A percentile compares a stretch with the other conserved stretches of the same genome.
phyloP scores from a whole-genome alignment of 2,888 invertebrate genomes.

The Mongoloraphidia duomilia region DNA sequence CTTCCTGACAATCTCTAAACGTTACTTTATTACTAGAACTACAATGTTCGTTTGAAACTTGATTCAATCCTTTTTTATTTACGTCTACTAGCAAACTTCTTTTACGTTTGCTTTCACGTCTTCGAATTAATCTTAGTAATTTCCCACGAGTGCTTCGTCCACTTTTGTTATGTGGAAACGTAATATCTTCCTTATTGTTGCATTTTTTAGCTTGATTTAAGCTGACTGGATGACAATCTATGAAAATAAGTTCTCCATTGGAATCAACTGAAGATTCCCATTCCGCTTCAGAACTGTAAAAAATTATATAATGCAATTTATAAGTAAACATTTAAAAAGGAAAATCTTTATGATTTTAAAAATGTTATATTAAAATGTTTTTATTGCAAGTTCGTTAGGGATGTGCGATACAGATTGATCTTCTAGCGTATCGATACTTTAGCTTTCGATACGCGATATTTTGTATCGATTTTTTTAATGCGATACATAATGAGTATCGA shows the following conservation, averaged over 20 bases:
- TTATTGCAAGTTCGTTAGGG: background rate
- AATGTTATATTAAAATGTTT: background rate
- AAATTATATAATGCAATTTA: background rate
- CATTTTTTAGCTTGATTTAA: slow-evolving; percentile 22
- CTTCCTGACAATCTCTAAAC: slow-evolving; percentile 33
- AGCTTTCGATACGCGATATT: too few species aligned
- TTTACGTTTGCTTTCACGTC: slow-evolving; percentile 35
- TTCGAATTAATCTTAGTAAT: slow-evolving; percentile 34
- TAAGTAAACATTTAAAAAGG: too few species aligned
- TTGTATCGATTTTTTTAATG: too few species aligned
- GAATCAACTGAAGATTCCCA: slow-evolving; percentile 51
- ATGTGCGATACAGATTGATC: background rate
- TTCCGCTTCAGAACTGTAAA: slow-evolving; percentile 45
- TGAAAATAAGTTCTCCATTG: slow-evolving; percentile 51
- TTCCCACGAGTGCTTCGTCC: slow-evolving; percentile 32
- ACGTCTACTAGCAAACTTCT: slow-evolving; percentile 16
- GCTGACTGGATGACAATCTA: slow-evolving; percentile 38
- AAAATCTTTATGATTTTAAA: too few species aligned
- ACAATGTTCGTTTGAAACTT: slow-evolving; percentile 1
- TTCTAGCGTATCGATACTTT: too few species aligned
- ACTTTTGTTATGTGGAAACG: slow-evolving; percentile 24
- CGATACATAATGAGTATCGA: too few species aligned
- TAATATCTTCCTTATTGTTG: slow-evolving; percentile 16
- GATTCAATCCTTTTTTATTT: slow-evolving; percentile 1
- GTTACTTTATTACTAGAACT: slow-evolving; percentile 22